Percentiles rank a stretch among this genome's conserved stretches.
Evolutionary conservation across 2,888 invertebrate species (phyloP).

Genomic region (Drosophila mulleri): DNA sequence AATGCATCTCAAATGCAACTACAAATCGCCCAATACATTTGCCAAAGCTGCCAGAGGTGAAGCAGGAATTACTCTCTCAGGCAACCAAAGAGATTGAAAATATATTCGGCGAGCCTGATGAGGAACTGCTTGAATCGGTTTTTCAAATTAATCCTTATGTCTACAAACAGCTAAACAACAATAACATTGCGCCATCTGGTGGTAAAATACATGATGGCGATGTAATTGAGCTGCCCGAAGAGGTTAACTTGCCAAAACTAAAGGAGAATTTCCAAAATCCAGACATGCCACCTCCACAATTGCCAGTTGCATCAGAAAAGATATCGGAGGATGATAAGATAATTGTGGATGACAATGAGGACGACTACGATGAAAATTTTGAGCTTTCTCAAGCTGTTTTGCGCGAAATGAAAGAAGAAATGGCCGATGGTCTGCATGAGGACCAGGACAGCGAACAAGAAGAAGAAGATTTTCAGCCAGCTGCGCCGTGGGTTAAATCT

Average conservation of each 20-base stretch:
- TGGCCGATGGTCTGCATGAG: constrained; percentile 49
- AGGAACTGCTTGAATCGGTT: constrained; percentile 59
- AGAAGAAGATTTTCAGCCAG: constrained; percentile 27
- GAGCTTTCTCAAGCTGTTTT: constrained; percentile 78
- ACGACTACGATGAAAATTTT: constrained; percentile 70
- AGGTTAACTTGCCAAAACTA: background rate
- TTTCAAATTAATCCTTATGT: constrained; percentile 73
- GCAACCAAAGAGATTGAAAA: constrained; percentile 68
- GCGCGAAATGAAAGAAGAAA: constrained; percentile 78
- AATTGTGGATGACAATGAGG: constrained; percentile 5
- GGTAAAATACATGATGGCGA: constrained; percentile 58
- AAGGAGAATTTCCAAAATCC: background rate
- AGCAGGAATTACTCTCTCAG: constrained; percentile 61
- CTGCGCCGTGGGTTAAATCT: constrained; percentile 6
- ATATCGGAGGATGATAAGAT: background rate
- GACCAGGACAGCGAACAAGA: constrained; percentile 31
- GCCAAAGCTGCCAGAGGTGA: constrained; percentile 67
- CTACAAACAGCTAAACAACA: constrained; percentile 60
- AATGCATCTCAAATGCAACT: background rate
- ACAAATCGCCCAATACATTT: constrained; percentile 51
- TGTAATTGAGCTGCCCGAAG: constrained; percentile 41
- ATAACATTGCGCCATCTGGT: background rate
- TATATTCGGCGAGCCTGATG: constrained; percentile 77
- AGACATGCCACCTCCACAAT: constrained; percentile 9
- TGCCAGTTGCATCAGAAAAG: background rate